Evolutionary conservation across 2,797 vertebrate genomes (phyloP), one percentile per base, ranked within the genome.

Genomic region (Rhynchotus rufescens): DNA sequence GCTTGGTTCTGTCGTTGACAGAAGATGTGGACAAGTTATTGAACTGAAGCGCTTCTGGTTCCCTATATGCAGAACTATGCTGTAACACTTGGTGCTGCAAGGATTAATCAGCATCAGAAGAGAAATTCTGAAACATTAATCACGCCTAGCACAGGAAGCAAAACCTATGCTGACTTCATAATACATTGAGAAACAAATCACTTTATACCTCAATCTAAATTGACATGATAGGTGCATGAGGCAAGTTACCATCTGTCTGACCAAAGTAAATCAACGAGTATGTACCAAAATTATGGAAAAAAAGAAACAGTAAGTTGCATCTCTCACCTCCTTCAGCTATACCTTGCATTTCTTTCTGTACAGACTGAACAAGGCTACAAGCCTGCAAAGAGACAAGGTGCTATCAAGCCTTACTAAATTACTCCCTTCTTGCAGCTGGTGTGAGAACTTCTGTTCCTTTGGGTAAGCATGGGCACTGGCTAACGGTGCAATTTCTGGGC

Each of bases 191-290:
- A 51, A 80, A 64, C 12, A 76, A 60, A 15, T 21, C 40, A 62
- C 23, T 68, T 44, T 64, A 19, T 56, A 76, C 12, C 28, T 74
- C 52, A 16, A 21, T 77, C 72, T 73, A 60, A 52, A 56, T 32
- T 69, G n/a, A 77, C n/a, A 22, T 22, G 10, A 60, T 15, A 62
- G 44, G 49, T 79, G 4, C 38, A 54, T 8, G 42, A 80, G 42
- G n/a, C 40, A 54, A 61, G 71, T 78, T 80, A 60, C 38, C 6
- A 6, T 49, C 73, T 76, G 64, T 30, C 32, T 34, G 65, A 49
- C n/a, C 11, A 21, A 7, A 69, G n/a, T 1, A 28, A 73, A 26
- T 19, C 28, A 76, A 28, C 20, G 23, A 0, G 0, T 40, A 52
- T 30, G 28, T 54, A 73, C 34, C 40, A 69, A 45, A 49, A 86